Conservation (phyloP, 2,888 invertebrate species). For the Lacanobia oleracea region DNA sequence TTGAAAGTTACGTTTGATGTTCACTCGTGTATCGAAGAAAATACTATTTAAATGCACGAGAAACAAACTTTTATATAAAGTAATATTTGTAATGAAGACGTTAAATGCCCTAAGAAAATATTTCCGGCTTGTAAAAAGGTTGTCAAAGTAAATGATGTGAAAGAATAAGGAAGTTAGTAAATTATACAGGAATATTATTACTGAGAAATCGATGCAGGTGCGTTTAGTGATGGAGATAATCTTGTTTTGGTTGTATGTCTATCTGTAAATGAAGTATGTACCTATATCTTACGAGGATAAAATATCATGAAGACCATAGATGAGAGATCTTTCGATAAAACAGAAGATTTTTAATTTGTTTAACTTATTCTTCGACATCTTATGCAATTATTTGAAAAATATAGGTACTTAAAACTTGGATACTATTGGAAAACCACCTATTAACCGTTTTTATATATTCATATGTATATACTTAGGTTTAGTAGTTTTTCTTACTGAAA, state of each 20-base stretch:
- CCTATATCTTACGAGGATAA: no score
- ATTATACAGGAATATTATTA: conserved; percentile 7
- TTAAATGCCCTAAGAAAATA: conserved; percentile 37
- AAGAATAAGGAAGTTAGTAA: conserved; percentile 7
- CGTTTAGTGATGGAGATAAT: conserved; percentile 4
- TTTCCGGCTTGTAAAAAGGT: conserved; percentile 5
- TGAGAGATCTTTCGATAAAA: no score
- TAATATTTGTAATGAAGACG: conserved; percentile 27
- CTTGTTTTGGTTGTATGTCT: background rate
- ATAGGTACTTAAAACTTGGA: no score
- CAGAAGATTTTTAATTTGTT: no score
- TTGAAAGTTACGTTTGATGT: conserved; percentile 35
- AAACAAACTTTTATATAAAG: conserved; percentile 13
- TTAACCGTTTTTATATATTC: no score
- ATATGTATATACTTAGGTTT: no score
- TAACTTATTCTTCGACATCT: no score
- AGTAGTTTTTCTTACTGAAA: no score
- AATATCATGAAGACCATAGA: no score
- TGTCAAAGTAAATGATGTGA: conserved; percentile 28
- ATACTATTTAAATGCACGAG: conserved; percentile 67
- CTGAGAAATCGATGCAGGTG: conserved; percentile 4
- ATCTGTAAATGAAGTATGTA: no score
- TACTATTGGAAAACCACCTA: no score
- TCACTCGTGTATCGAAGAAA: conserved; percentile 38
- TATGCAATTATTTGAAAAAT: no score